phyloP scores from a whole-genome alignment of 2,113 vertebrate genomes.

The Scalopus aquaticus region DNA sequence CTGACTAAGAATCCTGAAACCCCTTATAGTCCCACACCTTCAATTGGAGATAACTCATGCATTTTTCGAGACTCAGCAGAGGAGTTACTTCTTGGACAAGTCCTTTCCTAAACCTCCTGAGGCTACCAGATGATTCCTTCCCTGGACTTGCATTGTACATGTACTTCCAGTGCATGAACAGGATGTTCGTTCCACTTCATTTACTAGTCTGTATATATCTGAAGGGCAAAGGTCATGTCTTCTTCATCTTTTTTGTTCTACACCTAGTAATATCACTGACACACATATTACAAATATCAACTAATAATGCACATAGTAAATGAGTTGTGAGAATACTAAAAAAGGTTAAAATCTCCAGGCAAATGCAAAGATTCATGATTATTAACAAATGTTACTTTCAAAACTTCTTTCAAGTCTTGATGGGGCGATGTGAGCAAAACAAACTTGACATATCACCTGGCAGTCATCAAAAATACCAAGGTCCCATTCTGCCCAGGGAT shows the following conservation, averaged over 20 bases:
- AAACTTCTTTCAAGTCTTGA: slow-evolving; percentile 30
- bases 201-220: background rate
- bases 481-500: background rate
- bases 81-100: background rate
- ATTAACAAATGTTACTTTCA: slow-evolving; percentile 26
- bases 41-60: background rate
- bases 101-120: background rate
- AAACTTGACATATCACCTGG: background rate
- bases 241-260: slow-evolving; percentile 23
- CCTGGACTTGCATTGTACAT: background rate
- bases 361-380: slow-evolving; percentile 17
- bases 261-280: background rate
- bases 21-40: background rate
- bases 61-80: background rate
- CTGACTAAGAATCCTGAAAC: background rate
- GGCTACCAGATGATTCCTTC: background rate
- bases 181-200: background rate
- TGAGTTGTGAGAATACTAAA: background rate
- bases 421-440: background rate
- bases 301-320: slow-evolving; percentile 57
- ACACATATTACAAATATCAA: slow-evolving; percentile 51
- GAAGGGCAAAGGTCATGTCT: background rate
- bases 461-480: background rate
- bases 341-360: slow-evolving; percentile 27
- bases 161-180: background rate